These are phyloP conservation scores for Hippoglossus stenolepis DNA, from an alignment of 2,113 vertebrate species.

Conservation along the genomic window DNA sequence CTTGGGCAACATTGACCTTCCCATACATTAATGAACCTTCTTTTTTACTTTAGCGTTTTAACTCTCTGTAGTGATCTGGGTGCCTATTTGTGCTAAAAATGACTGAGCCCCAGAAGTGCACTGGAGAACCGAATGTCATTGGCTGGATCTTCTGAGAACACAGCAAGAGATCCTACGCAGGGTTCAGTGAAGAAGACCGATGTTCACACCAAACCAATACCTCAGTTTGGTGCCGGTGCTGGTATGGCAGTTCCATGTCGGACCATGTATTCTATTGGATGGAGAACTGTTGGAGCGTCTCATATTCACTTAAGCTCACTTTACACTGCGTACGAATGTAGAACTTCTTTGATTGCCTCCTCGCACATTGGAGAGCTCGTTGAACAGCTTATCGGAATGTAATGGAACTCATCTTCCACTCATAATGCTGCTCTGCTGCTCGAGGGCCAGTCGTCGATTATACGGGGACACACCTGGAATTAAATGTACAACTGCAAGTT, in stretches of 20 bases:
- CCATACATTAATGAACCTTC: constrained; percentile 1
- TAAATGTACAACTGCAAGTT: not conserved
- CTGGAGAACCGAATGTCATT: not conserved
- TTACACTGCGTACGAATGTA: too few species aligned
- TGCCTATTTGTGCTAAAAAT: not conserved
- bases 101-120: constrained; percentile 10
- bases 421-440: constrained; percentile 7
- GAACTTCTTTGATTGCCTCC: constrained; percentile 22
- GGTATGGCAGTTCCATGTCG: not conserved
- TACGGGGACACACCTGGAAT: not conserved
- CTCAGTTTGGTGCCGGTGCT: too few species aligned
- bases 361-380: constrained; percentile 4
- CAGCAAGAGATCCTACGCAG: too few species aligned
- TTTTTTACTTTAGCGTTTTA: not conserved
- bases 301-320: not conserved
- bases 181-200: too few species aligned
- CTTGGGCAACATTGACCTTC: constrained; percentile 37
- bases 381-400: constrained; percentile 7
- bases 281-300: constrained; percentile 13
- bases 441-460: not conserved
- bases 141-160: too few species aligned
- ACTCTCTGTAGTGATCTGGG: not conserved
- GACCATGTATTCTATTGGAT: constrained; percentile 3
- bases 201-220: too few species aligned
- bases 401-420: constrained; percentile 7